Conservation (phyloP, 1,140 invertebrate species). For the Drosophila persimilis region DNA sequence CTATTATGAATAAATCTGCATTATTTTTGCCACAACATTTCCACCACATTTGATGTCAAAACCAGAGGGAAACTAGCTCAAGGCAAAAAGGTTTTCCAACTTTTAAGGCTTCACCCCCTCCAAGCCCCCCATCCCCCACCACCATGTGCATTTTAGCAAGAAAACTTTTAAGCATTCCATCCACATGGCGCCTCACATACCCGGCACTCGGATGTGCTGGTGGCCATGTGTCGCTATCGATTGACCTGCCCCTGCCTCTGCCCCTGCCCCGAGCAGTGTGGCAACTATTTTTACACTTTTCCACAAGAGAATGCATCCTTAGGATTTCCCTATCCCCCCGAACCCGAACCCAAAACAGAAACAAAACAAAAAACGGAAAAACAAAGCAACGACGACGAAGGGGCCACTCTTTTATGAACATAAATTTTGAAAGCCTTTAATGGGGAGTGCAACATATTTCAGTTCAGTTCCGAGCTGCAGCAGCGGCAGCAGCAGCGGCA, state of each 20-base stretch:
- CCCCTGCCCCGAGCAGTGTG: constrained; percentile 36
- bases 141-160: background rate
- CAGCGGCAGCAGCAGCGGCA: constrained; percentile 42
- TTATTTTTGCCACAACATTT: no score
- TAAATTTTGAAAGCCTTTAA: constrained; percentile 77
- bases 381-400: constrained; percentile 35
- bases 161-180: constrained; percentile 27
- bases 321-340: background rate
- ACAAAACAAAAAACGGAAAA: constrained; percentile 17
- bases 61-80: constrained; percentile 3
- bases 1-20: constrained; percentile 2
- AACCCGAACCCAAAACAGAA: background rate
- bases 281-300: constrained; percentile 52
- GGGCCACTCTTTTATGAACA: constrained; percentile 66
- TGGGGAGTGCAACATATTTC: constrained; percentile 63
- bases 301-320: constrained; percentile 28
- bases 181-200: background rate
- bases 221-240: constrained; percentile 38
- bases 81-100: constrained; percentile 2
- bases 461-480: constrained; percentile 20
- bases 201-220: background rate
- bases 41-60: background rate
- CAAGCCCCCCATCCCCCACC: background rate
- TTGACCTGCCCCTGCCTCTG: constrained; percentile 46
- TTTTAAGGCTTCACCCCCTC: background rate